Base-by-base conservation (phyloP, 2,888 invertebrate genomes). In the Metacarcinus magister region DNA sequence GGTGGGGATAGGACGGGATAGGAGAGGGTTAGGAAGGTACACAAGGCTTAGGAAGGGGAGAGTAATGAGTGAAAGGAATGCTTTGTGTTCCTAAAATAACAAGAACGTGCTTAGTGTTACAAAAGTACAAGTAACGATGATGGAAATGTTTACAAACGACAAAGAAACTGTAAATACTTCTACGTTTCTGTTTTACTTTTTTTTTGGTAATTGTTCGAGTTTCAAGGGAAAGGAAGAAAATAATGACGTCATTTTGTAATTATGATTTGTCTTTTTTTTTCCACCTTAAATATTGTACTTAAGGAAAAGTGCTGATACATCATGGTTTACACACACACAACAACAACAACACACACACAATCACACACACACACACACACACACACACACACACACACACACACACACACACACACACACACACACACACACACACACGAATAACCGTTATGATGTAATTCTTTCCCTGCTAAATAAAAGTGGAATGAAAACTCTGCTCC, bases 341-440 rank as follows among this genome's bases (percentile, higher is more conserved):
- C 28, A 28, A 82, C 82, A 82, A 28, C 28, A 28, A 82, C 82
- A 82, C 82, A 82, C 82, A 82, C 82, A 82, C 32, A 82, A 32
- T 32, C 82, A 82, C 82, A 82, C 82, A 82, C 82, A 82, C 82
- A 82, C 82, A 82, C 82, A 82, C 82, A 82, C 82, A 82, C 67
- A 67, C 28, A 82, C 82, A 82, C 32, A 82, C 82, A 82, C 32
- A 82, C 82, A 82, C 82, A 82, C 82, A 82, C 82, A 82, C 82
- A 82, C 82, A 82, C 82, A 82, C 82, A 82, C 82, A 82, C 82
- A 82, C 82, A 82, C 82, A 82, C 32, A 82, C 82, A 10, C 32
- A 82, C 82, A 28, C 82, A 82, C 82, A 82, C 82, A 82, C 82
- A 28, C 32, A 32, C 82, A 82, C 67, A 32, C 2, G 32, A 82